These are phyloP conservation scores for Trichopria drosophilae DNA, from an alignment of 2,888 invertebrate species.

Conservation along the genomic window DNA sequence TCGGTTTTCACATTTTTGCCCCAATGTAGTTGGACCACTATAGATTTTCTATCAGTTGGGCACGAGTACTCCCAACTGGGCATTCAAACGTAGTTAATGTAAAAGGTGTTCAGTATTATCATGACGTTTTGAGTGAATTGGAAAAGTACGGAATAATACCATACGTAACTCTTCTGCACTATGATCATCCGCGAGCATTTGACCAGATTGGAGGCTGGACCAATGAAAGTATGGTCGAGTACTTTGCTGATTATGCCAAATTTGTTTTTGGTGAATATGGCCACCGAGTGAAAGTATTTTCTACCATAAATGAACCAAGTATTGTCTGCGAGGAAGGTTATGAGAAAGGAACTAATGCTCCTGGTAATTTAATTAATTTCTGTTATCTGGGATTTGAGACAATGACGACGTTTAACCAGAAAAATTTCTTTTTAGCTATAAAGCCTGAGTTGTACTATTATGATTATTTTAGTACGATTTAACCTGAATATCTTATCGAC, in stretches of 20 bases:
- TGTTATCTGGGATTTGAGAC: too few species aligned
- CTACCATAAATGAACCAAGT: constrained; percentile 78
- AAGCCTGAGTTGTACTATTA: too few species aligned
- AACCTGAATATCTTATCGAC: too few species aligned
- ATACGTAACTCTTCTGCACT: constrained; percentile 72
- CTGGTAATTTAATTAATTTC: constrained; percentile 28
- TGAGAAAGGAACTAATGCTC: constrained; percentile 38
- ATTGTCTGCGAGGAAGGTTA: constrained; percentile 63
- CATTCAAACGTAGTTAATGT: constrained; percentile 50
- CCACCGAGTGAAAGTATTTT: constrained; percentile 69
- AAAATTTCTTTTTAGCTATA: too few species aligned
- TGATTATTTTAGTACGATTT: too few species aligned
- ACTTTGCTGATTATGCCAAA: constrained; percentile 68
- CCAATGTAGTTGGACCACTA: constrained; percentile 58
- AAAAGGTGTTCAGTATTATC: constrained; percentile 60
- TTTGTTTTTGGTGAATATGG: constrained; percentile 66
- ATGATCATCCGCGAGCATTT: constrained; percentile 70
- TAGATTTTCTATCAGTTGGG: constrained; percentile 58
- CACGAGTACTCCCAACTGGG: constrained; percentile 60
- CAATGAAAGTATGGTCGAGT: constrained; percentile 67
- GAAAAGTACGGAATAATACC: constrained; percentile 68
- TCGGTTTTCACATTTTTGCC: too few species aligned
- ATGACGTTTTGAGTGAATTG: constrained; percentile 58
- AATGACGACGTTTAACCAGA: too few species aligned
- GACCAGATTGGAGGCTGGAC: constrained; percentile 72